Percentiles rank a stretch among this genome's conserved stretches.
Conservation (phyloP, 2,797 vertebrate species). For the Liasis olivaceus region DNA sequence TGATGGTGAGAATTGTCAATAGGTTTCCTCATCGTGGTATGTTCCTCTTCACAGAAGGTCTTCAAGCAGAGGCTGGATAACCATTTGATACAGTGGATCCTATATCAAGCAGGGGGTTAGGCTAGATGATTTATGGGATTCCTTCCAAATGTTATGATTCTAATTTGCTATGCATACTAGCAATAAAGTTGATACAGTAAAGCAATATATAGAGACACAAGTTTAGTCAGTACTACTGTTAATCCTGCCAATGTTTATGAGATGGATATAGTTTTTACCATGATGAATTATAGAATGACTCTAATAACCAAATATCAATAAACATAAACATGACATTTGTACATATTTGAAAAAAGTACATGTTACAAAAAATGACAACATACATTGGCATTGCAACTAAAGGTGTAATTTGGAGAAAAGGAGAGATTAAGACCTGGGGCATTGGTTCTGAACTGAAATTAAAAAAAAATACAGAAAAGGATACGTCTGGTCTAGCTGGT, state of each 20-base stretch:
- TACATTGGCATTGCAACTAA: neutral
- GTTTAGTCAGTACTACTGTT: neutral
- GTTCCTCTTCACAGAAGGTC: neutral
- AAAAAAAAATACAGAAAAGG: neutral
- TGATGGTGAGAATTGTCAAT: neutral
- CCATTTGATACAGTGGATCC: neutral
- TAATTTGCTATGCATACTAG: neutral
- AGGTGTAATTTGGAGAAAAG: neutral
- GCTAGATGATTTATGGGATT: neutral
- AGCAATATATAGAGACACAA: neutral
- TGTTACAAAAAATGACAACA: neutral
- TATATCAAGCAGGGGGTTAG: neutral
- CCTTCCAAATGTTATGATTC: neutral
- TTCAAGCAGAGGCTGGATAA: neutral
- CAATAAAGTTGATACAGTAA: neutral
- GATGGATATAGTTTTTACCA: neutral
- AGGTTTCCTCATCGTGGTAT: neutral
- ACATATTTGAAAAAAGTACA: neutral
- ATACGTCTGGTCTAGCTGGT: neutral
- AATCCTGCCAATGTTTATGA: neutral
- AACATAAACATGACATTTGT: neutral
- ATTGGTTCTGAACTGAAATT: neutral
- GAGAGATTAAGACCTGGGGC: neutral
- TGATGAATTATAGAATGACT: neutral
- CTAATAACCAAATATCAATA: neutral